Percentiles rank a stretch among this genome's conserved stretches.
phyloP scores from a whole-genome alignment of 2,888 invertebrate genomes.

The Drosophila rellima region DNA sequence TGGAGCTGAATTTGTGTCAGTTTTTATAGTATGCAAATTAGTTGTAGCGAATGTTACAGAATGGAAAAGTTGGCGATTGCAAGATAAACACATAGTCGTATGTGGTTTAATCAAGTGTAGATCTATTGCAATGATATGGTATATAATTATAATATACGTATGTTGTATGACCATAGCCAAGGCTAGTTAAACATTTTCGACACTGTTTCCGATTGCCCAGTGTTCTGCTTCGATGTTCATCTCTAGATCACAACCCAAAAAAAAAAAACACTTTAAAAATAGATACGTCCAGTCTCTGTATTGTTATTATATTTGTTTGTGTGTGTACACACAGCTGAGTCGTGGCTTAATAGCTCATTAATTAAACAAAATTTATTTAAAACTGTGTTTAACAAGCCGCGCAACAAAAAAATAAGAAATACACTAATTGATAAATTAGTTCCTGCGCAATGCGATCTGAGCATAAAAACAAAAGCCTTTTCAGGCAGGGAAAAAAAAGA shows the following conservation, averaged over 20 bases:
- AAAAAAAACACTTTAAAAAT: constrained; percentile 19
- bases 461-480: constrained; percentile 28
- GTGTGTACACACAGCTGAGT: constrained; percentile 21
- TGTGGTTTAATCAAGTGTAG: constrained; percentile 12
- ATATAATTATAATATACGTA: neutral
- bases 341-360: constrained; percentile 65
- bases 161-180: constrained; percentile 34
- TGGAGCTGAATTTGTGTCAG: constrained; percentile 9
- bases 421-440: constrained; percentile 70
- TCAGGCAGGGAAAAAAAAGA: constrained; percentile 3
- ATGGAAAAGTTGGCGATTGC: constrained; percentile 29
- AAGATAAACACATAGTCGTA: neutral
- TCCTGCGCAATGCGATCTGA: constrained; percentile 35
- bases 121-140: constrained; percentile 7
- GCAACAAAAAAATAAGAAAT: constrained; percentile 41
- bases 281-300: constrained; percentile 59
- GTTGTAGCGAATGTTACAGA: constrained; percentile 26
- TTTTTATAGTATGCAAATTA: constrained; percentile 32
- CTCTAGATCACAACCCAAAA: constrained; percentile 47
- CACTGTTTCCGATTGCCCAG: constrained; percentile 30
- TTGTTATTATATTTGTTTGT: constrained; percentile 17
- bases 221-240: constrained; percentile 56
- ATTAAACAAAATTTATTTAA: constrained; percentile 59
- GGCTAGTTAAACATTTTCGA: constrained; percentile 34
- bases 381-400: constrained; percentile 68